phyloP scores from a whole-genome alignment of 2,797 vertebrate genomes.

The Nyctibius grandis region DNA sequence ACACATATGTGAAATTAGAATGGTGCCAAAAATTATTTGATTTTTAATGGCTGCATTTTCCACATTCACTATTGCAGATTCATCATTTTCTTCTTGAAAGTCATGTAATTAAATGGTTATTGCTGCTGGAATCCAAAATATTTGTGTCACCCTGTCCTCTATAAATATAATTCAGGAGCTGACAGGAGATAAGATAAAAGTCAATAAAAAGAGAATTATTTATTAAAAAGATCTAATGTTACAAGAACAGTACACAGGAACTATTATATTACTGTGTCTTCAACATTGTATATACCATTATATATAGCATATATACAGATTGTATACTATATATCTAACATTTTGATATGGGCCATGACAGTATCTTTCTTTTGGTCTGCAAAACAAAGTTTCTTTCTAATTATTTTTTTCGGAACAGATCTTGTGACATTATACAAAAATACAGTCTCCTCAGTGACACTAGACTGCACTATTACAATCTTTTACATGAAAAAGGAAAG shows the following conservation, averaged over 20 bases:
- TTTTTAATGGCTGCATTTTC: background rate
- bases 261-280: slow-evolving; percentile 78
- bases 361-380: slow-evolving; percentile 61
- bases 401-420: slow-evolving; percentile 20
- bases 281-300: slow-evolving; percentile 74
- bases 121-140: background rate
- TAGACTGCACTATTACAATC: slow-evolving; percentile 68
- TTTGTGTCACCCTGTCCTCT: background rate
- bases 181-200: slow-evolving; percentile 79
- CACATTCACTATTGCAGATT: background rate
- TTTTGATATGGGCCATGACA: slow-evolving; percentile 65
- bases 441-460: slow-evolving; percentile 69
- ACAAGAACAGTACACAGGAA: slow-evolving; percentile 81
- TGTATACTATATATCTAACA: slow-evolving; percentile 75
- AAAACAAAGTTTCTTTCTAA: slow-evolving; percentile 54
- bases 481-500: slow-evolving; percentile 42
- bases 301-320: slow-evolving; percentile 80
- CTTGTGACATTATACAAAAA: slow-evolving; percentile 68
- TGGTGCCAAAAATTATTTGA: background rate
- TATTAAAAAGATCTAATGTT: slow-evolving; percentile 84
- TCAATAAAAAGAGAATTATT: slow-evolving; percentile 83
- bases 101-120: background rate
- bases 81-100: background rate
- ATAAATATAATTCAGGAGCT: slow-evolving; percentile 36
- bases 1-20: background rate